These are phyloP conservation scores for Cyclophora albipunctata DNA, from an alignment of 2,888 invertebrate genomes.

Conservation along the genomic window DNA sequence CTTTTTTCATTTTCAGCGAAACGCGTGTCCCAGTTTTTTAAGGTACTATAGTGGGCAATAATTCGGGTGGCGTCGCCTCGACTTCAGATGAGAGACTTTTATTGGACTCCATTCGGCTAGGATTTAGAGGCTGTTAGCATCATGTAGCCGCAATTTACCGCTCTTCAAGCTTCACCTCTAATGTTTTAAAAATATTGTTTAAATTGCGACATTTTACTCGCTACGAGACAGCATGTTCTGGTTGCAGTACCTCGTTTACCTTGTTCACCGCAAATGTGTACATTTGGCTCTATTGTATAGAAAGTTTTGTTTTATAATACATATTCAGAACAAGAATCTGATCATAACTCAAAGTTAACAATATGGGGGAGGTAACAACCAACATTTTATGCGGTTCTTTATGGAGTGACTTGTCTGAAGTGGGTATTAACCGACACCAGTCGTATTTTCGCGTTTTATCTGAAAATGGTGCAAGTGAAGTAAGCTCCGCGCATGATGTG, in stretches of 20 bases:
- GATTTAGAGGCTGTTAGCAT: slow-evolving; percentile 47
- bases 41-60: slow-evolving; percentile 12
- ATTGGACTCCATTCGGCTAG: slow-evolving; percentile 45
- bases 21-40: slow-evolving; percentile 14
- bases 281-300: no score
- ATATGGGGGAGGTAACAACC: no score
- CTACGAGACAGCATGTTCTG: slow-evolving; percentile 19
- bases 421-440: no score
- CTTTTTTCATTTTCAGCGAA: slow-evolving; percentile 13
- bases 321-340: no score
- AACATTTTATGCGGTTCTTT: no score
- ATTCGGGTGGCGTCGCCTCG: slow-evolving; percentile 25
- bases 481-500: no score
- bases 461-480: no score
- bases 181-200: slow-evolving; percentile 43
- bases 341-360: no score
- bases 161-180: slow-evolving; percentile 27
- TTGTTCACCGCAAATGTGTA: slow-evolving; percentile 12
- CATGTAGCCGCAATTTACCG: slow-evolving; percentile 40
- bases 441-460: no score
- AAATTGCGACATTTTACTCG: slow-evolving; percentile 40
- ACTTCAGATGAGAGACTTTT: slow-evolving; percentile 42
- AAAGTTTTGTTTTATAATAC: no score
- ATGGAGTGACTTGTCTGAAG: no score
- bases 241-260: slow-evolving; percentile 8